Base-by-base conservation (phyloP, 2,797 vertebrate genomes). In the Eospalax fontanierii region DNA sequence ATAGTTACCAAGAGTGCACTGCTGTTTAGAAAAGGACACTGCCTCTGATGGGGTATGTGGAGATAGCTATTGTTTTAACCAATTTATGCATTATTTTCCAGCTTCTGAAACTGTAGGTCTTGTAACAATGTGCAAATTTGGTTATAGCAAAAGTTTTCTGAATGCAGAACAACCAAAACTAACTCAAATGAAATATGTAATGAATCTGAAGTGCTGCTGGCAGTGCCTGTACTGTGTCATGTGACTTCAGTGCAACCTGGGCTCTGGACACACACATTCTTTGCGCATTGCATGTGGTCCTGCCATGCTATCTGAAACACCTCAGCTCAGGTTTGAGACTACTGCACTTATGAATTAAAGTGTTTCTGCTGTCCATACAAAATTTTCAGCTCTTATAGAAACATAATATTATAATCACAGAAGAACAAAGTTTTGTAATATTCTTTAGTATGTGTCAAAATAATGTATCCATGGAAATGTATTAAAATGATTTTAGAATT, bases 201-300 rank as follows among this genome's bases (percentile, higher is more conserved):
- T 28, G 24, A 61, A 9, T 0, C 57, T 66, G 9, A 38, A 24
- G 19, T 35, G 19, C 18, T 54, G 5, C 21, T 2, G 3, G 21
- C 4, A 57, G 33, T 19, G 6, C 10, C 14, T 33, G 6, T 11
- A 7, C 0, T 18, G n/a, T 14, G 6, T 28, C 4, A 14, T 43
- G 40, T 4, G 9, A 46, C 24, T 6, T 28, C 73, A 30, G 12
- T 28, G 57, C 35, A 24, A n/a, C n/a, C 76, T 59, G 1, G 33
- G 54, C 21, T 35, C 33, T 26, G 76, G 22, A 61, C 4, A 6
- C 78, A 35, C 30, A 30, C 22, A 22, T 43, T 18, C 57, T 78
- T 22, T 28, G 57, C 7, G 28, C 12, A 4, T 8, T 40, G 79
- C 11, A n/a, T n/a, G 33, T 57, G 50, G 50, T 38, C 54, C 15